Conservation (phyloP, 2,888 invertebrate species). For the Trichogramma dendrolimi region DNA sequence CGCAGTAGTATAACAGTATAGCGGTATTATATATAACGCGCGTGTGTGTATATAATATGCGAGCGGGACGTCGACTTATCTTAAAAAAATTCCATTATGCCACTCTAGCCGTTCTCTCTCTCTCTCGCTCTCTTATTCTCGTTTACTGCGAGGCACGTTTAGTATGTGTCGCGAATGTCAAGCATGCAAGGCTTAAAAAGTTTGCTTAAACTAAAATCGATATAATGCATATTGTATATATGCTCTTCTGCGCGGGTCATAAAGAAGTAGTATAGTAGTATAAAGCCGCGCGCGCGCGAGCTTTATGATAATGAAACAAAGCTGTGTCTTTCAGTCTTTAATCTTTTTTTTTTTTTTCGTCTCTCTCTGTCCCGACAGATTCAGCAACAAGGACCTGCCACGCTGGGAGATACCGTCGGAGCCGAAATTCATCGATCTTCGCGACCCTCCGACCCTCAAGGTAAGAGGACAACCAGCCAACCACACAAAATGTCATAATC, state of each 20-base stretch:
- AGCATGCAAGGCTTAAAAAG: neutral
- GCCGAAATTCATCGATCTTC: conserved; percentile 46
- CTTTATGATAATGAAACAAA: neutral
- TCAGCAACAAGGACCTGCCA: conserved; percentile 20
- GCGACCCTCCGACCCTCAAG: conserved; percentile 51
- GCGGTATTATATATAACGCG: too few species aligned
- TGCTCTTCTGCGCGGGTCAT: neutral
- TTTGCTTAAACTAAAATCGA: conserved; percentile 12
- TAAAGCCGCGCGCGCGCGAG: neutral
- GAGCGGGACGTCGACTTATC: neutral
- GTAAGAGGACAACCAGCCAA: conserved; percentile 37
- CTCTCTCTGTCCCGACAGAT: conserved; percentile 13
- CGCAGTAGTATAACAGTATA: neutral
- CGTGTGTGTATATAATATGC: too few species aligned
- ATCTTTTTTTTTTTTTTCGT: neutral
- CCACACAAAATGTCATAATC: too few species aligned
- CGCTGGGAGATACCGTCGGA: conserved; percentile 41
- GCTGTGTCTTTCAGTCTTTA: neutral
- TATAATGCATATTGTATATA: neutral
- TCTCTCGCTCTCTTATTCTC: neutral
- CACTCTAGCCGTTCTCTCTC: neutral
- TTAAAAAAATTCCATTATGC: conserved; percentile 18
- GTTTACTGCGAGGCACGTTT: neutral
- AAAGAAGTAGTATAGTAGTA: neutral
- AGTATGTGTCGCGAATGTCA: too few species aligned